phyloP scores from a whole-genome alignment of 1,140 invertebrate genomes.

The Tetragonula clypearis region DNA sequence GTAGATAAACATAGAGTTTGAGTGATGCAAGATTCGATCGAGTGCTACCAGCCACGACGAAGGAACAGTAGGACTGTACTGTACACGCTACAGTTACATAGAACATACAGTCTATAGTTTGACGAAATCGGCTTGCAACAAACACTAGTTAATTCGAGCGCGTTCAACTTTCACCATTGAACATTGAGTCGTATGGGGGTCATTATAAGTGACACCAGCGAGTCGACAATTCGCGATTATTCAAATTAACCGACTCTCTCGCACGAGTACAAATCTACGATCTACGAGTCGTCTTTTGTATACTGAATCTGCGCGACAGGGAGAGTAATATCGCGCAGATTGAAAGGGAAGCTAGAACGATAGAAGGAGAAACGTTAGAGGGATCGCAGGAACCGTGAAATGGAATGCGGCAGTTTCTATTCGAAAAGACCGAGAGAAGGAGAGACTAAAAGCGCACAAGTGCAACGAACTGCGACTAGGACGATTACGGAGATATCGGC shows the following conservation, averaged over 20 bases:
- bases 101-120: neutral
- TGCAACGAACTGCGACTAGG: slow-evolving; percentile 24
- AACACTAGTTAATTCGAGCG: neutral
- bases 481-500: slow-evolving; percentile 38
- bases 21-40: neutral
- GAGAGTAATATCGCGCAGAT: neutral
- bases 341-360: neutral
- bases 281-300: neutral
- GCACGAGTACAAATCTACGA: neutral
- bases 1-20: no score
- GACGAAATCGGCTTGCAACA: slow-evolving; percentile 8
- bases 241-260: neutral
- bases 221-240: neutral
- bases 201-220: neutral
- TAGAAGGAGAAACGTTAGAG: neutral
- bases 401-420: slow-evolving; percentile 34
- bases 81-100: neutral
- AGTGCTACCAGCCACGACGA: neutral
- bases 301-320: neutral
- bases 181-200: neutral
- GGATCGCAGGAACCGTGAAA: neutral
- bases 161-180: slow-evolving; percentile 6
- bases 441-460: neutral
- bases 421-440: neutral
- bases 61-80: neutral